Conservation (phyloP, 2,797 vertebrate species). For the Oreonectes daqikongensis region DNA sequence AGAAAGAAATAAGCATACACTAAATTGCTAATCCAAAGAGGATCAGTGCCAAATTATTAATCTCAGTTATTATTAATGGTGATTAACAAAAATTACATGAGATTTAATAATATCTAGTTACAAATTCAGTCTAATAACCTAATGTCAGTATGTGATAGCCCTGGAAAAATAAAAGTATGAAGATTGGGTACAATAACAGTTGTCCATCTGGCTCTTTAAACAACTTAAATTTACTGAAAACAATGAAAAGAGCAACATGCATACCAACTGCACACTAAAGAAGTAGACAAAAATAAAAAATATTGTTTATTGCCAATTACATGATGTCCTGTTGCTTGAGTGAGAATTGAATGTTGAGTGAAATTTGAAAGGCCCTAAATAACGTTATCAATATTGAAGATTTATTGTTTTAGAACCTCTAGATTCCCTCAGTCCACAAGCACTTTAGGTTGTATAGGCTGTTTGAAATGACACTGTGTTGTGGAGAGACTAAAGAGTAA, state of each 20-base stretch:
- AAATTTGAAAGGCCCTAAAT: neutral
- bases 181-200: slow-evolving; percentile 51
- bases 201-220: slow-evolving; percentile 50
- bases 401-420: neutral
- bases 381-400: neutral
- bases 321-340: slow-evolving; percentile 5
- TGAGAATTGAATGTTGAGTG: neutral
- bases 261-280: slow-evolving; percentile 9
- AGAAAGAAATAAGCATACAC: slow-evolving; percentile 1
- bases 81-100: slow-evolving; percentile 1
- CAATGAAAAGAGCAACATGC: neutral
- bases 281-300: no score
- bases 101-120: neutral
- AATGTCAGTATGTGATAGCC: slow-evolving; percentile 6
- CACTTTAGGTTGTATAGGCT: slow-evolving; percentile 37
- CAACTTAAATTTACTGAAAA: slow-evolving; percentile 3
- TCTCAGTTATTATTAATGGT: slow-evolving; percentile 37
- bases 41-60: slow-evolving; percentile 63
- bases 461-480: slow-evolving; percentile 62
- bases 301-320: neutral
- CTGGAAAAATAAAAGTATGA: slow-evolving; percentile 21
- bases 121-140: neutral
- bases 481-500: slow-evolving; percentile 15
- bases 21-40: slow-evolving; percentile 39
- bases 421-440: neutral